A percentile compares a stretch with the other conserved stretches of the same genome.
These are phyloP conservation scores for Halyomorpha halys DNA, from an alignment of 1,140 invertebrate species.

Conservation along the genomic window DNA sequence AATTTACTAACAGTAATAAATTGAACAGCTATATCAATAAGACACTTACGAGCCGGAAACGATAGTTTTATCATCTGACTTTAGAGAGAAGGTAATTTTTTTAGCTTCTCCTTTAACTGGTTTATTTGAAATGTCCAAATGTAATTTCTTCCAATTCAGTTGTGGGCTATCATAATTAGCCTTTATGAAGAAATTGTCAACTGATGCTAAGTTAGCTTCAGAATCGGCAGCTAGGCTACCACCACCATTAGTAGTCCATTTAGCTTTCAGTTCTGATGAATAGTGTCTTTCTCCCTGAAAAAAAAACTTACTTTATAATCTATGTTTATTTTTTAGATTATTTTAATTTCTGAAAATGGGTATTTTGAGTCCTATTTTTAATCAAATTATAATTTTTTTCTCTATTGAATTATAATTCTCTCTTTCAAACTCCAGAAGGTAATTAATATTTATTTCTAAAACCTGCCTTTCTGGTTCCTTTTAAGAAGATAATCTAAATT, in stretches of 20 bases:
- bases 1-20: no score
- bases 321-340: background rate
- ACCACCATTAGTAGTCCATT: slow-evolving; percentile 30
- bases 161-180: slow-evolving; percentile 52
- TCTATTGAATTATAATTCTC: no score
- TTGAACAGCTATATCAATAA: background rate
- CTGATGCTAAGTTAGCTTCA: slow-evolving; percentile 45
- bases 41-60: slow-evolving; percentile 42
- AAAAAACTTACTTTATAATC: background rate
- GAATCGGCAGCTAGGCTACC: slow-evolving; percentile 35
- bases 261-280: slow-evolving; percentile 20
- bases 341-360: no score
- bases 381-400: no score
- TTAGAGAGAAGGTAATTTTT: slow-evolving; percentile 40
- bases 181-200: slow-evolving; percentile 55
- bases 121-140: slow-evolving; percentile 50
- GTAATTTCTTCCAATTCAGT: slow-evolving; percentile 52
- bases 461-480: no score
- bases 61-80: slow-evolving; percentile 50
- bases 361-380: no score
- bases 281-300: slow-evolving; percentile 24
- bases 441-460: no score
- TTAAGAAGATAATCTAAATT: no score
- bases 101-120: slow-evolving; percentile 25
- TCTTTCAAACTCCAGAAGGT: no score